Base-by-base conservation (phyloP, 1,140 invertebrate genomes). In the Sycobia sp. region DNA sequence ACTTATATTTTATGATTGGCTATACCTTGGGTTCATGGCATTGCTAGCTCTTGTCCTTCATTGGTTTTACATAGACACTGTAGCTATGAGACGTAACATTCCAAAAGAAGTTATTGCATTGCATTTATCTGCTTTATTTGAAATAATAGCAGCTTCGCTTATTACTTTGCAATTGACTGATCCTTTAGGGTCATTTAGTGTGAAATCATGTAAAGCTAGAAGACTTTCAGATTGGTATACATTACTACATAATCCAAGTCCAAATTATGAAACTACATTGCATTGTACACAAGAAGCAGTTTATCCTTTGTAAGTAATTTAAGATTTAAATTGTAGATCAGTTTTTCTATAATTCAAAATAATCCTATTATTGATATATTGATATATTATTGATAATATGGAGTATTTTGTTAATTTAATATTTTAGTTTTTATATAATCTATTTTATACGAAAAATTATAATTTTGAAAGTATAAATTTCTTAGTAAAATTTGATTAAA, bases 281-380 rank as follows among this genome's bases (percentile, higher is more conserved):
- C 89, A 96, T 80, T 99, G 96, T 79, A 96, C 96, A 0, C 94
- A 98, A 73, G 96, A 98, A 84, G 93, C 95, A 44, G 95, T 98
- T 0, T 98, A 96, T 85, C 96, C 96, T 53, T 83, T 98, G 91
- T 97, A 87, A 91, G 90, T 87, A 75, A 55, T 41, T 22, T 16
- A 36, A 49, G 14, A 49, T 4, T 23, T 14, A 20, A 23, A 46
- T n/a, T n/a, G n/a, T n/a, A n/a, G n/a, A n/a, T 46, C 4, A 43
- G 16, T n/a, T n/a, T n/a, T n/a, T n/a, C 4, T 43, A 43, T n/a
- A 3, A 43, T 43, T 43, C 5, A 43, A 3, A 43, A 43, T 4
- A 43, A 7, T 43, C 8, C 13, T 18, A 18, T 43, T 16, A 4
- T 16, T n/a, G n/a, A 32, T 39, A 39, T n/a, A 10, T 49, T 29